Percentiles rank a stretch among this genome's conserved stretches.
Conservation (phyloP, 2,888 invertebrate species). For the Stegana nigrithorax region DNA sequence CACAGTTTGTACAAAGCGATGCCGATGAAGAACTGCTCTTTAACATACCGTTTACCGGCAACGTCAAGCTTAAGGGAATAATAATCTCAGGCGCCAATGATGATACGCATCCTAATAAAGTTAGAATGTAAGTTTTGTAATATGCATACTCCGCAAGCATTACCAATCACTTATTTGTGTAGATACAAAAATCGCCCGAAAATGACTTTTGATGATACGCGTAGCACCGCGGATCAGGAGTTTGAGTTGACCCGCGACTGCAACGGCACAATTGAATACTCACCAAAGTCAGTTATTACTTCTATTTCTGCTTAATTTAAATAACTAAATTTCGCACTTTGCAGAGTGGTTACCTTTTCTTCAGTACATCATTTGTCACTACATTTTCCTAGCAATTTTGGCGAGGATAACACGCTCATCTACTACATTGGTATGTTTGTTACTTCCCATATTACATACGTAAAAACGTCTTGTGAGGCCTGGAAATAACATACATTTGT, state of each 20-base stretch:
- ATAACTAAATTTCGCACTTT: too few species aligned
- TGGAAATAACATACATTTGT: too few species aligned
- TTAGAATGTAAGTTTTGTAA: constrained; percentile 80
- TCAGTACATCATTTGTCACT: constrained; percentile 89
- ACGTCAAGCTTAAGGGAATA: constrained; percentile 94
- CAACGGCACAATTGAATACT: constrained; percentile 86
- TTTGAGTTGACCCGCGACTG: constrained; percentile 87
- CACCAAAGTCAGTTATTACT: constrained; percentile 80
- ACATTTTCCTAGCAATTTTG: constrained; percentile 91
- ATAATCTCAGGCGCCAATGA: constrained; percentile 91
- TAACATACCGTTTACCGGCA: constrained; percentile 96
- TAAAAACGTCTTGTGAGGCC: too few species aligned
- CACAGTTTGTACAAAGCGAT: constrained; percentile 95
- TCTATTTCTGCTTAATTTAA: background rate
- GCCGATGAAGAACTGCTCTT: constrained; percentile 95
- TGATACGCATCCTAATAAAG: constrained; percentile 84
- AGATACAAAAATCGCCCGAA: constrained; percentile 93
- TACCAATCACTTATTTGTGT: constrained; percentile 39
- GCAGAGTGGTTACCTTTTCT: constrained; percentile 91
- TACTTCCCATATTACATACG: background rate
- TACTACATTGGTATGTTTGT: constrained; percentile 89
- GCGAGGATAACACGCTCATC: constrained; percentile 84
- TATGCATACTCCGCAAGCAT: constrained; percentile 15
- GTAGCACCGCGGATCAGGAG: constrained; percentile 83
- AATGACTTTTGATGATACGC: constrained; percentile 94